Percentiles rank a stretch among this genome's conserved stretches.
phyloP scores from a whole-genome alignment of 1,140 invertebrate genomes.

The Aplysia californica region DNA sequence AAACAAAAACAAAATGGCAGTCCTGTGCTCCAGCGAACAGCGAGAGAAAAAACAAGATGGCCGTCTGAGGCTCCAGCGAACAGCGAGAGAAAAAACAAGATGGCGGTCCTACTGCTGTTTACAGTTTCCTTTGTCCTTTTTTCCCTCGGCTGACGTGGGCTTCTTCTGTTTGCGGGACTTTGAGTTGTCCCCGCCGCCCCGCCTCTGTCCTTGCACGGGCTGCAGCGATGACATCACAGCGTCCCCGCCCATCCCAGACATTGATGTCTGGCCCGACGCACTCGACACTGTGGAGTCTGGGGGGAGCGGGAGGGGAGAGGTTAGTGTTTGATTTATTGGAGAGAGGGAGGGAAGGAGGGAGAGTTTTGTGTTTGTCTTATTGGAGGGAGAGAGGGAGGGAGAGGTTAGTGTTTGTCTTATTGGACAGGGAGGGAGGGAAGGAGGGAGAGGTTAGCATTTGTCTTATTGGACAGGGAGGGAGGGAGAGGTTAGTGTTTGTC shows the following conservation, averaged over 20 bases:
- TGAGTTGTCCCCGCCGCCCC: conserved; percentile 40
- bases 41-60: not conserved
- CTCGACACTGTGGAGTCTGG: not conserved
- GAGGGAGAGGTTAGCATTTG: not conserved
- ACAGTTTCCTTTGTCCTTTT: conserved; percentile 47
- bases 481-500: not conserved
- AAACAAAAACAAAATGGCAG: not conserved
- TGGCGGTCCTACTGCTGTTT: conserved; percentile 51
- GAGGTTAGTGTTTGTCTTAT: not conserved
- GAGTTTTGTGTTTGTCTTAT: not conserved
- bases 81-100: not conserved
- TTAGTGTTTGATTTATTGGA: not conserved
- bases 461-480: not conserved
- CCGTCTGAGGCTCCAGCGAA: too few species aligned
- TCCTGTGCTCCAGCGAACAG: too few species aligned
- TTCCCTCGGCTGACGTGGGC: conserved; percentile 26
- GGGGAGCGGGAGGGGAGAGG: not conserved
- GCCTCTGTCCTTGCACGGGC: conserved; percentile 61
- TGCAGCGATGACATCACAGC: conserved; percentile 47
- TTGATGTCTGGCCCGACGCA: not conserved
- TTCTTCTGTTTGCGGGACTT: not conserved
- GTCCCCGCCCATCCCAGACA: conserved; percentile 36
- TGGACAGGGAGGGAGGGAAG: not conserved
- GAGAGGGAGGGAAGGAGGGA: not conserved
- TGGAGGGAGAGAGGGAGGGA: not conserved